These are phyloP conservation scores for Melitaea cinxia DNA, from an alignment of 1,140 invertebrate genomes.

Conservation along the genomic window DNA sequence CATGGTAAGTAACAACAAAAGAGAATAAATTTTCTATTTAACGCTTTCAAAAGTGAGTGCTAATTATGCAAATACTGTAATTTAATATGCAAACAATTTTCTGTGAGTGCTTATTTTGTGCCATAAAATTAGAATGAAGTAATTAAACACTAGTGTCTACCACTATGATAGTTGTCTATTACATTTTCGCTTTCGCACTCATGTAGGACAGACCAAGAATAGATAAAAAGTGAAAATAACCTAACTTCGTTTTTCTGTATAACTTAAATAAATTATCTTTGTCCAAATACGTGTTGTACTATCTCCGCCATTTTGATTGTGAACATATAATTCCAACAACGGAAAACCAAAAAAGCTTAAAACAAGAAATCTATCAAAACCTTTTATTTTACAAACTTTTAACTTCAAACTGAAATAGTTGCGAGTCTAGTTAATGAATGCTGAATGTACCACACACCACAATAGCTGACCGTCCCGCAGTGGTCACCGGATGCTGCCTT, in stretches of 20 bases:
- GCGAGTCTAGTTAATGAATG: conserved; percentile 7
- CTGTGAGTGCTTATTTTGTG: conserved; percentile 30
- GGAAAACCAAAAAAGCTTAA: no score
- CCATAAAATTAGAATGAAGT: conserved; percentile 20
- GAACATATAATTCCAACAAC: no score
- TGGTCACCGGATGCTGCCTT: conserved; percentile 49
- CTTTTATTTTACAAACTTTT: no score
- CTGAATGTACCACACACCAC: conserved; percentile 3
- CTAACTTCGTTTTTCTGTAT: background rate
- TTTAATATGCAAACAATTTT: conserved; percentile 13
- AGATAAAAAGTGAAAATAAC: background rate
- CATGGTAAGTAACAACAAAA: conserved; percentile 37
- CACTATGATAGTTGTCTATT: conserved; percentile 13
- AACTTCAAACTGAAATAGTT: no score
- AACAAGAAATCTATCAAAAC: no score
- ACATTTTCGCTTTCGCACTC: conserved; percentile 1
- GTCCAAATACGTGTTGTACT: no score
- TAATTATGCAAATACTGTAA: conserved; percentile 21
- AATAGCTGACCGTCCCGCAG: conserved; percentile 34
- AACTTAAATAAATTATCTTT: no score
- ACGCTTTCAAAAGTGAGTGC: conserved; percentile 38
- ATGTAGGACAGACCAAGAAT: background rate
- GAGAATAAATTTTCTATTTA: conserved; percentile 36
- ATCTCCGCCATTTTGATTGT: no score
- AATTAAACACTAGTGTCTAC: background rate